Evolutionary conservation across 2,113 vertebrate species (phyloP).

Genomic region (Sceloporus undulatus): DNA sequence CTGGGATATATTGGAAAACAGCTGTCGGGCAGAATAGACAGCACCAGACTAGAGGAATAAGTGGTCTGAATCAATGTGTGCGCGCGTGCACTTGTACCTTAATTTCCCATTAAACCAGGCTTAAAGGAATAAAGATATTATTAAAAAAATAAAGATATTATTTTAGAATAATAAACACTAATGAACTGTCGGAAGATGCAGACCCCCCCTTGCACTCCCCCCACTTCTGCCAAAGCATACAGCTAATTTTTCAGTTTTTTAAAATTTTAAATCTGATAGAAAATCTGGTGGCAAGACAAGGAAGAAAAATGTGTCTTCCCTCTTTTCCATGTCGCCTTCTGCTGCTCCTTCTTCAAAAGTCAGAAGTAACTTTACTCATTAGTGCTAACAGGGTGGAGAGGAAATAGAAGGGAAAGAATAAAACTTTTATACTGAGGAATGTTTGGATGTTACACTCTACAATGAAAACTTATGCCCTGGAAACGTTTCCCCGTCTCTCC

Average conservation of each 20-base stretch:
- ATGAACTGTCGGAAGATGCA: conserved; percentile 18
- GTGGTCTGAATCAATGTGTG: background rate
- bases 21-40: background rate
- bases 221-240: conserved; percentile 19
- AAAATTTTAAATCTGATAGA: background rate
- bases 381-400: fast-evolving
- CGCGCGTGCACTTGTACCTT: background rate
- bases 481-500: background rate
- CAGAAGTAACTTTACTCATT: background rate
- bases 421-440: background rate
- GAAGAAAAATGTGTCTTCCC: background rate
- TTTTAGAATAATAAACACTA: background rate
- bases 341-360: background rate
- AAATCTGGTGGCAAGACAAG: background rate
- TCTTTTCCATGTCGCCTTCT: background rate
- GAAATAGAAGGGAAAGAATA: background rate
- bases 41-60: background rate
- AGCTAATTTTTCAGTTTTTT: background rate
- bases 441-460: background rate
- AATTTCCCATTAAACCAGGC: background rate
- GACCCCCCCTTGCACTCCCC: background rate
- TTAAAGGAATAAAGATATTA: conserved; percentile 17
- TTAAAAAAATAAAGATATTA: background rate
- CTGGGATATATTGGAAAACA: background rate
- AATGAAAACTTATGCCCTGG: background rate